These are phyloP conservation scores for Aptenodytes forsteri DNA, from an alignment of 2,113 vertebrate genomes.

Conservation along the genomic window DNA sequence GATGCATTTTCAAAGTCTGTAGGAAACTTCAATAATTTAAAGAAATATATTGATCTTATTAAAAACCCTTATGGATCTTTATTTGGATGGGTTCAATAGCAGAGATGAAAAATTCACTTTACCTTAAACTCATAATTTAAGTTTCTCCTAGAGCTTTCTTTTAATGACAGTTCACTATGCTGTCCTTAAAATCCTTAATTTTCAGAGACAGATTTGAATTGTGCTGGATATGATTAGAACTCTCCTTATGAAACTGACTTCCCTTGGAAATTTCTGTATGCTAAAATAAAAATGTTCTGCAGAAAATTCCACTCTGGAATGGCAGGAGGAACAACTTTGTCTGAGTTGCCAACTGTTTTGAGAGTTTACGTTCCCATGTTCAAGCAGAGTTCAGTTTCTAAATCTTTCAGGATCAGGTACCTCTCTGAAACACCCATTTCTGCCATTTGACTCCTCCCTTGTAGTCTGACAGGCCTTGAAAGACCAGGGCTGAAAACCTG, in stretches of 20 bases:
- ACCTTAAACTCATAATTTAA: neutral
- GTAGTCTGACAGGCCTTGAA: neutral
- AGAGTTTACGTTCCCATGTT: neutral
- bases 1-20: neutral
- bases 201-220: neutral
- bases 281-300: neutral
- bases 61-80: neutral
- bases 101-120: neutral
- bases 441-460: neutral
- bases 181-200: neutral
- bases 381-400: neutral
- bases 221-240: neutral
- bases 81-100: neutral
- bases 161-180: neutral
- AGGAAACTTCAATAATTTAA: neutral
- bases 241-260: neutral
- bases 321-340: neutral
- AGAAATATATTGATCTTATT: neutral
- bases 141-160: neutral
- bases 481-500: neutral
- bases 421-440: neutral
- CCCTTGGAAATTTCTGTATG: neutral
- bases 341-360: neutral
- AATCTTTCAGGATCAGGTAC: neutral
- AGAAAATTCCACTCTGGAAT: neutral